Evolutionary conservation across 2,888 invertebrate genomes (phyloP).

Genomic region (Acrobeloides nanus): DNA sequence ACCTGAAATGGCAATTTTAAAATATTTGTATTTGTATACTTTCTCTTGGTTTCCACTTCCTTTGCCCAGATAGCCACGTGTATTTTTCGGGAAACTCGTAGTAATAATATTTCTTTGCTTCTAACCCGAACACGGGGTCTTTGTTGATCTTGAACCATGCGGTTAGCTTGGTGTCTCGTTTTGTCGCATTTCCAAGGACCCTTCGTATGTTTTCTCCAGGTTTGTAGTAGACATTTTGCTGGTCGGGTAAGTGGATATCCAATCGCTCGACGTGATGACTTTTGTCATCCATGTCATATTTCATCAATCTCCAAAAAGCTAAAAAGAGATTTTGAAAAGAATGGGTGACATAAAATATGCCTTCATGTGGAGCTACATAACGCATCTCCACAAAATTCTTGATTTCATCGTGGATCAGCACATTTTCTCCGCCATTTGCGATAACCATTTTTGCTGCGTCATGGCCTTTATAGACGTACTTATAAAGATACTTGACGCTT

Average conservation of each 20-base stretch:
- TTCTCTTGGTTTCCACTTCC: constrained; percentile 3
- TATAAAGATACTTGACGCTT: constrained; percentile 48
- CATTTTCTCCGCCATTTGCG: neutral
- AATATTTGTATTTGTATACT: neutral
- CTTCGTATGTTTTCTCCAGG: constrained; percentile 4
- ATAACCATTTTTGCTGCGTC: constrained; percentile 24
- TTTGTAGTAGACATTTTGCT: constrained; percentile 15
- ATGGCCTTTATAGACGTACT: constrained; percentile 50
- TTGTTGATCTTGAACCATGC: constrained; percentile 21
- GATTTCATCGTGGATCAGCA: constrained; percentile 42
- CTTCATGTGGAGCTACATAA: constrained; percentile 50
- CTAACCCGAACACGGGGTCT: constrained; percentile 4
- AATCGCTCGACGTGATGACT: constrained; percentile 16
- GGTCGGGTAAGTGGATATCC: constrained; percentile 20
- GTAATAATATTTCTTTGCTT: constrained; percentile 12
- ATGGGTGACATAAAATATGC: too few relatives aligned
- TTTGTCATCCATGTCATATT: constrained; percentile 22
- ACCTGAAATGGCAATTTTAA: too few relatives aligned
- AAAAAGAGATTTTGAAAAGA: too few relatives aligned
- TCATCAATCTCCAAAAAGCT: constrained; percentile 46
- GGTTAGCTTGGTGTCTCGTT: constrained; percentile 10
- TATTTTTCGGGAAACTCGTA: constrained; percentile 16
- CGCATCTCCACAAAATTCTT: constrained; percentile 40
- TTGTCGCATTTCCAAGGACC: neutral
- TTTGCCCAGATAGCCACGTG: constrained; percentile 8